Evolutionary conservation across 1,140 invertebrate genomes (phyloP).

Genomic region (Leptoteleia sp.): DNA sequence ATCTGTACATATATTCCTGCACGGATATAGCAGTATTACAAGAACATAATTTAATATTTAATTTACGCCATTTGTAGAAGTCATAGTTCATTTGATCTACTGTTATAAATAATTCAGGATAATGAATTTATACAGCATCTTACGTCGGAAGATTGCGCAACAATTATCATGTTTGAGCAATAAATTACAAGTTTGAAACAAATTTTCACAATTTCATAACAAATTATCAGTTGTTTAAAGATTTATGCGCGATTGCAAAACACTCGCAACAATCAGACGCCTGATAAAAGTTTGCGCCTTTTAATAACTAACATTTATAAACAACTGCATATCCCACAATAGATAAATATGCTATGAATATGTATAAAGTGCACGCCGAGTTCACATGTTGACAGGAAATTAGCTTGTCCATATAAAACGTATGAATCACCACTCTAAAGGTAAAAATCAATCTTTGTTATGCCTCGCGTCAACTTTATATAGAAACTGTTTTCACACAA

Average conservation of each 20-base stretch:
- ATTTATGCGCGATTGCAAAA: conserved; percentile 47
- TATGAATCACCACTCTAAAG: conserved; percentile 52
- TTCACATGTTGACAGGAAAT: conserved; percentile 61
- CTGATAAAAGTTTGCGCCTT: conserved; percentile 29
- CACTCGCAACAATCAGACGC: conserved; percentile 19
- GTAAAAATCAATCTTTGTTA: conserved; percentile 55
- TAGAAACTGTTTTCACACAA: conserved; percentile 27
- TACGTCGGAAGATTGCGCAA: conserved; percentile 9
- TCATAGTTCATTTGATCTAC: neutral
- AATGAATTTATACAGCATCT: conserved; percentile 15
- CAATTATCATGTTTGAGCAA: conserved; percentile 34
- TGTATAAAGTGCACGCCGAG: conserved; percentile 55
- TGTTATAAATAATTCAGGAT: conserved; percentile 7
- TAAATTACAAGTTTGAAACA: conserved; percentile 19
- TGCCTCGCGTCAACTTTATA: conserved; percentile 11
- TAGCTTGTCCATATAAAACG: conserved; percentile 52
- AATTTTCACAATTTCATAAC: conserved; percentile 37
- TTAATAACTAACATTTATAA: conserved; percentile 47
- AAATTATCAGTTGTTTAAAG: conserved; percentile 24
- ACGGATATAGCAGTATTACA: neutral
- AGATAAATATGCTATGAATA: conserved; percentile 60
- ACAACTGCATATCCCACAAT: conserved; percentile 47
- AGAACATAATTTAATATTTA: conserved; percentile 3
- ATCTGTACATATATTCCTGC: too few species aligned
- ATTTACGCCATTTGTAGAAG: conserved; percentile 9